Evolutionary conservation across 2,113 vertebrate species (phyloP).

Genomic region (Genyomyrus donnyi): DNA sequence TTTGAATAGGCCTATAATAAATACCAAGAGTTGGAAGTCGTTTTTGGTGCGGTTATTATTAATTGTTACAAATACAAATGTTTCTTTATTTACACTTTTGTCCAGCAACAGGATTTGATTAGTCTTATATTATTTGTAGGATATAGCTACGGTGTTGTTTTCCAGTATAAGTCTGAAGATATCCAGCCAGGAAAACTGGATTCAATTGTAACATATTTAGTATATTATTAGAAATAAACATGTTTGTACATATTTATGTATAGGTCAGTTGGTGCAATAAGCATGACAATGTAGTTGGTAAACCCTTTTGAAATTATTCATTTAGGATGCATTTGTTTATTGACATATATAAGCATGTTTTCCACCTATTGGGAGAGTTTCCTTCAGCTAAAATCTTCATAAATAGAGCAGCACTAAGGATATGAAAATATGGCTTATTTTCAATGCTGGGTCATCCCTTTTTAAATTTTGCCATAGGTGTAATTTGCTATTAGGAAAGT

Average conservation of each 20-base stretch:
- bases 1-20: background rate
- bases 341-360: background rate
- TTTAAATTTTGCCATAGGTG: background rate
- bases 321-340: background rate
- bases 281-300: background rate
- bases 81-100: background rate
- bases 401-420: background rate
- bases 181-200: background rate
- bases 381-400: background rate
- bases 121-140: background rate
- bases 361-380: background rate
- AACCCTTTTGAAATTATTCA: background rate
- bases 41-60: background rate
- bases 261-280: background rate
- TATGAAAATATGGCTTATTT: constrained; percentile 26
- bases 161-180: background rate
- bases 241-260: background rate
- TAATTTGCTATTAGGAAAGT: background rate
- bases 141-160: background rate
- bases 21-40: background rate
- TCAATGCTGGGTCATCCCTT: background rate
- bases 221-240: background rate
- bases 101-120: background rate
- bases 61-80: background rate
- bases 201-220: background rate